Conservation (phyloP, 2,888 invertebrate species). For the Tetranychus piercei region DNA sequence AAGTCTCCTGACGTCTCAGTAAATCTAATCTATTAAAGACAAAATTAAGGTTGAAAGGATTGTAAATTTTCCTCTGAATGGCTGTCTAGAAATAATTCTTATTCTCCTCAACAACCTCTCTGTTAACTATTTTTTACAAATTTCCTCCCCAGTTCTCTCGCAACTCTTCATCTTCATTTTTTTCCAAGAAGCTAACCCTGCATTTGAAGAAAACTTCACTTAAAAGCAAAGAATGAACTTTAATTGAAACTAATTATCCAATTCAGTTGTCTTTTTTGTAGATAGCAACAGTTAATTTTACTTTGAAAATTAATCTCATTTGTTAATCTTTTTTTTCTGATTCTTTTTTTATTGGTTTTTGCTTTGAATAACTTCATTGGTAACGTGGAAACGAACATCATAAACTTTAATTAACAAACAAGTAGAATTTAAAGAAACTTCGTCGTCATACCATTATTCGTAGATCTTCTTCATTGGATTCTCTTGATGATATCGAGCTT, state of each 20-base stretch:
- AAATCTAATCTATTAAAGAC: background rate
- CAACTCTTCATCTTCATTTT: background rate
- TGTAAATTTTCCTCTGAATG: background rate
- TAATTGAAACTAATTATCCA: constrained; percentile 1
- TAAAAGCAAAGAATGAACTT: background rate
- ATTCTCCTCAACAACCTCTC: background rate
- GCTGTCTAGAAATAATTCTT: background rate
- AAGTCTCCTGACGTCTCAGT: background rate
- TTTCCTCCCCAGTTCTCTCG: constrained; percentile 17
- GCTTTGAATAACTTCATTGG: background rate
- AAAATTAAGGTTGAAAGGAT: background rate
- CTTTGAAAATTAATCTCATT: background rate
- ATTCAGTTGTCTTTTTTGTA: background rate
- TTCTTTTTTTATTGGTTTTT: background rate
- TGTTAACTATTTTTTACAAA: background rate
- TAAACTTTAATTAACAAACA: background rate
- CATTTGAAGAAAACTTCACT: background rate
- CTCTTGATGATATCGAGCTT: constrained; percentile 20
- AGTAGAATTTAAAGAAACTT: background rate
- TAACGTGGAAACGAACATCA: background rate
- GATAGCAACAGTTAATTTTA: background rate
- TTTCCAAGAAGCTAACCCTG: background rate
- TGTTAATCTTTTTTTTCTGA: background rate
- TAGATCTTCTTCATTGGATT: constrained; percentile 5
- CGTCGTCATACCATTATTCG: background rate